Evolutionary conservation across 1,140 invertebrate genomes (phyloP).

Genomic region (Mya arenaria): DNA sequence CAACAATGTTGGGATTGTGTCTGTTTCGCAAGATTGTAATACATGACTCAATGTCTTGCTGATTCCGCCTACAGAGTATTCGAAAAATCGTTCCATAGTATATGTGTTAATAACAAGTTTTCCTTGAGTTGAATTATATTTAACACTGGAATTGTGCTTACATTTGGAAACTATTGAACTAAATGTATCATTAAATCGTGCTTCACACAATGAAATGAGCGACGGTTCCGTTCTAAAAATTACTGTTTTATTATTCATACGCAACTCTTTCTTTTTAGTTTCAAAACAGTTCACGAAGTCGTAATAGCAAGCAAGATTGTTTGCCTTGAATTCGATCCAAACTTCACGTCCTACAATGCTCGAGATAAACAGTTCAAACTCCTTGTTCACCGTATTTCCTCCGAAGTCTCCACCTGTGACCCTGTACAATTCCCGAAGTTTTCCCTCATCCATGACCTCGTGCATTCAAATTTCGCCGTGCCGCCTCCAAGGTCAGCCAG

Average conservation of each 20-base stretch:
- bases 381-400: background rate
- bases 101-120: background rate
- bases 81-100: background rate
- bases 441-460: background rate
- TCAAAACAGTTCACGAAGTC: constrained; percentile 18
- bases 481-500: background rate
- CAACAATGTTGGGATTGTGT: constrained; percentile 6
- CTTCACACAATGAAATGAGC: background rate
- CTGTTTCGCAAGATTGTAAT: background rate
- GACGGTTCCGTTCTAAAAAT: background rate
- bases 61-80: background rate
- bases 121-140: background rate
- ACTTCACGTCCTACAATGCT: constrained; percentile 1
- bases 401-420: background rate
- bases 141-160: background rate
- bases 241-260: background rate
- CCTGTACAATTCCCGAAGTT: background rate
- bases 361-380: background rate
- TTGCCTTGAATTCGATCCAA: background rate
- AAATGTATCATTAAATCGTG: background rate
- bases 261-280: background rate
- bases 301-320: background rate
- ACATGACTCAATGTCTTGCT: background rate
- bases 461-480: constrained; percentile 3
- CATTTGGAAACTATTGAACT: background rate